Evolutionary conservation across 2,113 vertebrate genomes (phyloP).

Genomic region (Myiozetetes cayanensis): DNA sequence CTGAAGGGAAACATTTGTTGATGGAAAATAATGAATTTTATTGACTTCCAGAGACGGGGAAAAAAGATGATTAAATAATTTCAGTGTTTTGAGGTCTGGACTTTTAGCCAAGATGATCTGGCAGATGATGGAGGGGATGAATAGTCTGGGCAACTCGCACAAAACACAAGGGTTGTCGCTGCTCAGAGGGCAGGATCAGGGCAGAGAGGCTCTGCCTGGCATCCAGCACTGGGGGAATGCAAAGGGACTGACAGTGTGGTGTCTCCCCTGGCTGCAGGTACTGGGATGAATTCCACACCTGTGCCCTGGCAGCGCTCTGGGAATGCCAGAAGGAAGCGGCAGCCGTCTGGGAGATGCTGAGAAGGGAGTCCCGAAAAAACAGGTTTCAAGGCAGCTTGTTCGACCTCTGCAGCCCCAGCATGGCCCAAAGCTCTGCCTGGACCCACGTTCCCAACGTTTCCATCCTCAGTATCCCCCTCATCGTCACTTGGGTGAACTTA

Average conservation of each 20-base stretch:
- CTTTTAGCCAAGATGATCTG: neutral
- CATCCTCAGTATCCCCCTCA: slow-evolving; percentile 11
- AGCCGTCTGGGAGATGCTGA: slow-evolving; percentile 76
- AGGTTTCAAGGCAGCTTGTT: slow-evolving; percentile 79
- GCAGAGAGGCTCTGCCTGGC: neutral
- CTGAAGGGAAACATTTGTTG: neutral
- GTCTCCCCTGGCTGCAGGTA: slow-evolving; percentile 67
- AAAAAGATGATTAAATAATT: neutral
- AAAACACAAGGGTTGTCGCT: rapidly evolving
- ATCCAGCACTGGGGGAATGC: neutral
- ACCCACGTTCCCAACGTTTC: neutral
- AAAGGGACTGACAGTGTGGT: neutral
- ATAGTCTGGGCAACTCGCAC: neutral
- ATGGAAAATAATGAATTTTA: slow-evolving; percentile 25
- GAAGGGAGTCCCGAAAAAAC: slow-evolving; percentile 76
- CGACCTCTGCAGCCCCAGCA: slow-evolving; percentile 72
- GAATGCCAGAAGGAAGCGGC: slow-evolving; percentile 77
- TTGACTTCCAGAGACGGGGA: neutral
- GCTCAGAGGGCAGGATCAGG: neutral
- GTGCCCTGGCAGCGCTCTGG: slow-evolving; percentile 66
- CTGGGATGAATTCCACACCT: slow-evolving; percentile 80
- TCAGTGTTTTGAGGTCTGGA: neutral
- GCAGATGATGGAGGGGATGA: neutral
- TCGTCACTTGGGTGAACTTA: slow-evolving; percentile 42
- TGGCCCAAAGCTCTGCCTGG: slow-evolving; percentile 34